A percentile compares a stretch with the other conserved stretches of the same genome.
phyloP scores from a whole-genome alignment of 2,113 vertebrate species.

The Tautogolabrus adspersus region DNA sequence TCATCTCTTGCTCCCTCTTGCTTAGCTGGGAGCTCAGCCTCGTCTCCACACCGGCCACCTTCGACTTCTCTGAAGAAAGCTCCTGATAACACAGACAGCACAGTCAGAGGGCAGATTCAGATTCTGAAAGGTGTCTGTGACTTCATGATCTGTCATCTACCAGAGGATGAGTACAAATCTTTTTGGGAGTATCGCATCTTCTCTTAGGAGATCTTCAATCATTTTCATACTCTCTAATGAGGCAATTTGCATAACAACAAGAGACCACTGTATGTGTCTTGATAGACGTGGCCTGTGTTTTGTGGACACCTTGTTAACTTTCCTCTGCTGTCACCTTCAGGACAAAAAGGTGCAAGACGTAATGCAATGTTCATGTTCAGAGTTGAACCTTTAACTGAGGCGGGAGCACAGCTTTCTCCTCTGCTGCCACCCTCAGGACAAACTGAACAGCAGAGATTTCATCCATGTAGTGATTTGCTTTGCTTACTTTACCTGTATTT shows the following conservation, averaged over 20 bases:
- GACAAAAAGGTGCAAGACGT: conserved; percentile 7
- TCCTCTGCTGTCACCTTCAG: conserved; percentile 55
- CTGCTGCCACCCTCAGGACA: not conserved
- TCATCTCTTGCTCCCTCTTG: conserved; percentile 87
- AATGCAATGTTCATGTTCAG: not conserved
- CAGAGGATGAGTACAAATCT: not conserved
- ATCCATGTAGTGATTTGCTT: not conserved
- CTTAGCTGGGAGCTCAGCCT: conserved; percentile 91
- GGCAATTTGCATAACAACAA: too few relatives aligned
- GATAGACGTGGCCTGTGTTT: not conserved
- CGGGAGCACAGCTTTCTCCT: not conserved
- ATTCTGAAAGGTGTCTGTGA: not conserved
- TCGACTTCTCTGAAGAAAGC: conserved; percentile 88
- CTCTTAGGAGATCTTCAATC: too few relatives aligned
- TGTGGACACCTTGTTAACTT: not conserved
- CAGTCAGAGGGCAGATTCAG: not conserved
- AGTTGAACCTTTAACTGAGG: not conserved
- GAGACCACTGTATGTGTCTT: not conserved
- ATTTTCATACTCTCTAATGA: too few relatives aligned
- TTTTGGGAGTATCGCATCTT: too few relatives aligned
- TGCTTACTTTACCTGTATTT: not conserved
- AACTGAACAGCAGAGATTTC: conserved; percentile 2
- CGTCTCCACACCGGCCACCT: conserved; percentile 83
- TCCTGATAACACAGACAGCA: conserved; percentile 82
- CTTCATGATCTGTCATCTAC: not conserved